Base-by-base conservation (phyloP, 2,888 invertebrate genomes). In the Caenorhabditis virilis region DNA sequence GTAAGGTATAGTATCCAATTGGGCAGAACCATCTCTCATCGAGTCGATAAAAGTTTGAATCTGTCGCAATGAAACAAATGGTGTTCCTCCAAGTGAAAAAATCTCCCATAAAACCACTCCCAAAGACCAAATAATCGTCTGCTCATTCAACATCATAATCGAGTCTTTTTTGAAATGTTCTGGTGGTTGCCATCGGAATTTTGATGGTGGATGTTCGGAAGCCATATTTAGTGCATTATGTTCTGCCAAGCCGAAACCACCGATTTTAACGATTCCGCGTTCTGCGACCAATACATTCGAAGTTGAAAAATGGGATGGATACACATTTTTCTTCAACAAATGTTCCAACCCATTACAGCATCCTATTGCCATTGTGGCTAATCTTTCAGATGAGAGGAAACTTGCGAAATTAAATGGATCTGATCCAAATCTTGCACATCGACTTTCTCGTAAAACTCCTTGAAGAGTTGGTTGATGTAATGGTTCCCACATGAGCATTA, bases 41-140 rank as follows among this genome's bases (percentile, higher is more conserved):
- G 52, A 27, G 43, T 60, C 60, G 23, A 60, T 51, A 20, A 61
- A 61, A 18, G 55, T 45, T 35, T 57, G 54, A 16, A 46, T 43
- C 11, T 66, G 53, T 15, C 66, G 61, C n/a, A 54, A 46, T 9
- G 35, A 46, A 4, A 50, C 27, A 30, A 60, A 66, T 9, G 66
- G 66, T 22, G 66, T 66, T 27, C 50, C 66, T 25, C 67, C 67
- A 1, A 67, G 35, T 6, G 67, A 62, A 36, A 61, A 57, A 35
- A 67, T 67, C 27, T 67, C 67, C 67, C 67, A 67, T 9, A 67
- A 55, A 35, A 60, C 53, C 5, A 67, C 55, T 51, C 67, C 67
- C 20, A 67, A 41, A 9, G 62, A 53, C 67, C 67, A 67, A 20
- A 67, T 46, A 16, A 62, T 36, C 13, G 55, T 57, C 25, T 52